These are phyloP conservation scores for Propithecus coquereli DNA, from an alignment of 2,113 vertebrate species.

Conservation along the genomic window DNA sequence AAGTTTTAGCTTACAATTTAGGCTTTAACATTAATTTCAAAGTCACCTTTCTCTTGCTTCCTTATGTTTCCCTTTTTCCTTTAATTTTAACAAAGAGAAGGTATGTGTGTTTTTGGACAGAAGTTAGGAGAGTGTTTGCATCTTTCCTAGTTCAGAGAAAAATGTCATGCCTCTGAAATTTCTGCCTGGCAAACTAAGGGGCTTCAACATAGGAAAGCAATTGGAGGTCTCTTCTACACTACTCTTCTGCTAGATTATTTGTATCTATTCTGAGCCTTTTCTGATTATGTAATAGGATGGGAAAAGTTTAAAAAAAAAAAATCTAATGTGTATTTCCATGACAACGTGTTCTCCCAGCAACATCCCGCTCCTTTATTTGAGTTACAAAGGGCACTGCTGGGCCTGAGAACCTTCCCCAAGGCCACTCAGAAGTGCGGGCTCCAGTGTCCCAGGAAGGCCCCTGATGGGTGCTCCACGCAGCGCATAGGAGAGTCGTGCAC, in stretches of 20 bases:
- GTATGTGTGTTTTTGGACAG: not conserved
- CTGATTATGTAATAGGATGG: not conserved
- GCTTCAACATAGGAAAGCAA: not conserved
- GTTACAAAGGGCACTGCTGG: not conserved
- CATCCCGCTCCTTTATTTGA: not conserved
- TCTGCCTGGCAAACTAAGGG: not conserved
- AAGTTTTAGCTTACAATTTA: not conserved
- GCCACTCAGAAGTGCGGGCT: not conserved
- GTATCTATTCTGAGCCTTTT: not conserved
- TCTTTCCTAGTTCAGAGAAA: not conserved
- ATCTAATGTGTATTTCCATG: slow-evolving; percentile 28
- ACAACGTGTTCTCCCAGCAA: not conserved
- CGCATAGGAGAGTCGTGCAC: not conserved
- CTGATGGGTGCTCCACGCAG: not conserved
- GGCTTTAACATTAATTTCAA: not conserved
- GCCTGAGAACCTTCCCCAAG: not conserved
- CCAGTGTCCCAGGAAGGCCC: not conserved
- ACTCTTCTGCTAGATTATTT: not conserved
- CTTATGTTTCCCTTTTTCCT: not conserved
- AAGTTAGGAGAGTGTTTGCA: not conserved
- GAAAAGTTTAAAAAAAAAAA: not conserved
- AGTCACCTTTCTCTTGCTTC: not conserved
- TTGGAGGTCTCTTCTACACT: not conserved
- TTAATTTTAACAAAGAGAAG: not conserved
- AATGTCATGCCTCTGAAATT: not conserved